Conservation (phyloP, 2,888 invertebrate genomes). For the Hyposoter didymator region DNA sequence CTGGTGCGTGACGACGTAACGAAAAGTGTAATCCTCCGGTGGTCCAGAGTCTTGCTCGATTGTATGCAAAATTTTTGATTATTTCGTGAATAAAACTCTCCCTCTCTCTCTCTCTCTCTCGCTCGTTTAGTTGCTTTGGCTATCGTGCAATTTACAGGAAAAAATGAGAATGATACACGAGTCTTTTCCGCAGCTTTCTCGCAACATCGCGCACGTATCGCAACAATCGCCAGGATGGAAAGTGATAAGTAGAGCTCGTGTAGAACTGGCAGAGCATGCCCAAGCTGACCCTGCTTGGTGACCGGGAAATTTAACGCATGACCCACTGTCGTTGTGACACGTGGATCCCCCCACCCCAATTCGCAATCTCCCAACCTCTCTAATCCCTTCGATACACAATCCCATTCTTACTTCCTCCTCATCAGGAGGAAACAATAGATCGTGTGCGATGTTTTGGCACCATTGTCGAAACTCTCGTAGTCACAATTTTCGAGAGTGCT, state of each 20-base stretch:
- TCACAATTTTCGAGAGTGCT: background rate
- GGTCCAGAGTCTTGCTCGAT: constrained; percentile 71
- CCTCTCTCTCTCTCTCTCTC: constrained; percentile 2
- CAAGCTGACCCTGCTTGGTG: constrained; percentile 50
- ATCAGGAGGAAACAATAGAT: constrained; percentile 48
- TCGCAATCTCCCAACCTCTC: background rate
- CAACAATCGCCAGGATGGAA: constrained; percentile 63
- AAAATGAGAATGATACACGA: constrained; percentile 65
- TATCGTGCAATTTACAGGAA: constrained; percentile 27
- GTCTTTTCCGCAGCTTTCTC: constrained; percentile 64
- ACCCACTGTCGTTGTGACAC: constrained; percentile 50
- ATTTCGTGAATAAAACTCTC: constrained; percentile 70
- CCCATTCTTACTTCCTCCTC: constrained; percentile 2
- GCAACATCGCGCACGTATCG: constrained; percentile 52
- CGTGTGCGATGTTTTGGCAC: constrained; percentile 37
- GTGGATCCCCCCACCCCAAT: constrained; percentile 6
- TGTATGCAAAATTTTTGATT: constrained; percentile 77
- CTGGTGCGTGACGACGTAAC: constrained; percentile 70
- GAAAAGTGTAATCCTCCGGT: constrained; percentile 3
- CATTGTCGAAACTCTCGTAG: constrained; percentile 4
- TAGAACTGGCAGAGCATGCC: constrained; percentile 25
- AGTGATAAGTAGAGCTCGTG: constrained; percentile 49
- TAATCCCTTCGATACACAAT: background rate
- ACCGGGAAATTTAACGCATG: constrained; percentile 65
- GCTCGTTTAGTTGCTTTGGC: background rate